phyloP scores from a whole-genome alignment of 2,797 vertebrate genomes.

The Sebastes hubbsi region DNA sequence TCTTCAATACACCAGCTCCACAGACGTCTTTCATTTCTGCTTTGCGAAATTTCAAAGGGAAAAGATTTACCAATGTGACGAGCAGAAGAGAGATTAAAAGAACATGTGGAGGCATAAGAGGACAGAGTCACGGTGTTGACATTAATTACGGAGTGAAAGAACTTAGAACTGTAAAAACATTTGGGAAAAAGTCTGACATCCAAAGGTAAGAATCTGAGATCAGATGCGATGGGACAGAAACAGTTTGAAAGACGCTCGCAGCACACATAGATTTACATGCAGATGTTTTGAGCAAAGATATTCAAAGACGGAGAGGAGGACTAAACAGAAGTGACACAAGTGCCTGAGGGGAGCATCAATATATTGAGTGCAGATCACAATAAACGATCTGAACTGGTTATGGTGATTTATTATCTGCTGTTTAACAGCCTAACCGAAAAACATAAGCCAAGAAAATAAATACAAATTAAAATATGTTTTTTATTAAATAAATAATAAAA shows the following conservation, averaged over 20 bases:
- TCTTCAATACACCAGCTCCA: not conserved
- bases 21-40: conserved; percentile 15
- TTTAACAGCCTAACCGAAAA: not conserved
- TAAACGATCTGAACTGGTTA: not conserved
- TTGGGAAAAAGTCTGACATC: conserved; percentile 37
- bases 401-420: not conserved
- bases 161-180: not conserved
- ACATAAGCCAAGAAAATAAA: not conserved
- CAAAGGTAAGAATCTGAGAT: conserved; percentile 47
- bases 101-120: conserved; percentile 7
- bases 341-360: not conserved
- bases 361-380: not conserved
- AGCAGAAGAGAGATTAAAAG: conserved; percentile 15
- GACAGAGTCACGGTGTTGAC: conserved; percentile 28
- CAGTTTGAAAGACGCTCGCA: conserved; percentile 16
- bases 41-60: conserved; percentile 22
- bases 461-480: too few relatives aligned
- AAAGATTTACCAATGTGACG: conserved; percentile 6
- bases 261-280: not conserved
- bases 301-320: conserved; percentile 9
- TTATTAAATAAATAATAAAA: too few relatives aligned
- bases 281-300: conserved; percentile 3
- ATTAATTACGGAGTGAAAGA: conserved; percentile 46
- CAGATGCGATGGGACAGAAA: conserved; percentile 48
- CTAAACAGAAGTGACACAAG: not conserved